A percentile compares a stretch with the other conserved stretches of the same genome.
These are phyloP conservation scores for Microctenopoma lineatum DNA, from an alignment of 2,797 vertebrate species.

Conservation along the genomic window DNA sequence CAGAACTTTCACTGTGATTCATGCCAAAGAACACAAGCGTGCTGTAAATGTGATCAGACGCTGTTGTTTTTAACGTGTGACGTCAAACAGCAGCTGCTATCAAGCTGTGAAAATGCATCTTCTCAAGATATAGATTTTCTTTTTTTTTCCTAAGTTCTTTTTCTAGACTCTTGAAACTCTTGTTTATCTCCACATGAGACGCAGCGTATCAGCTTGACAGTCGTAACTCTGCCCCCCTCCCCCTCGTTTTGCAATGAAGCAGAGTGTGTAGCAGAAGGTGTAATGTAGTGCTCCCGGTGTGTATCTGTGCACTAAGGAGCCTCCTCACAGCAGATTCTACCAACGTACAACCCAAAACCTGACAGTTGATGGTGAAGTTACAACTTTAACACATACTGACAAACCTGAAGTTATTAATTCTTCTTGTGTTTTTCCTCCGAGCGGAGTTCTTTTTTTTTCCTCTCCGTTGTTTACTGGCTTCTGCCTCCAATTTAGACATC, in stretches of 20 bases:
- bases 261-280: neutral
- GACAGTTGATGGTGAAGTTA: slow-evolving; percentile 5
- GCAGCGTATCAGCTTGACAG: neutral
- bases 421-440: slow-evolving; percentile 19
- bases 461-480: slow-evolving; percentile 1
- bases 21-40: neutral
- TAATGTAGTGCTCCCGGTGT: slow-evolving; percentile 35
- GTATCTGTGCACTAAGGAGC: slow-evolving; percentile 5
- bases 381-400: slow-evolving; percentile 14
- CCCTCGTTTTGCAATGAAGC: neutral
- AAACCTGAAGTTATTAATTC: slow-evolving; percentile 38
- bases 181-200: neutral
- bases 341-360: slow-evolving; percentile 12
- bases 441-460: slow-evolving; percentile 18
- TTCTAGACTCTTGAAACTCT: neutral
- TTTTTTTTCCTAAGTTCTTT: neutral
- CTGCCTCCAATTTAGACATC: slow-evolving; percentile 20
- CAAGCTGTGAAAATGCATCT: neutral
- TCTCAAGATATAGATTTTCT: neutral
- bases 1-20: neutral
- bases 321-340: slow-evolving; percentile 4
- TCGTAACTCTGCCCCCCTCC: slow-evolving; percentile 30
- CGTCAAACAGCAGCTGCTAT: neutral
- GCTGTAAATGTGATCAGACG: neutral
- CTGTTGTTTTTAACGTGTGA: neutral